Conservation (phyloP, 2,888 invertebrate species). For the Hemicrepidius hirtus region DNA sequence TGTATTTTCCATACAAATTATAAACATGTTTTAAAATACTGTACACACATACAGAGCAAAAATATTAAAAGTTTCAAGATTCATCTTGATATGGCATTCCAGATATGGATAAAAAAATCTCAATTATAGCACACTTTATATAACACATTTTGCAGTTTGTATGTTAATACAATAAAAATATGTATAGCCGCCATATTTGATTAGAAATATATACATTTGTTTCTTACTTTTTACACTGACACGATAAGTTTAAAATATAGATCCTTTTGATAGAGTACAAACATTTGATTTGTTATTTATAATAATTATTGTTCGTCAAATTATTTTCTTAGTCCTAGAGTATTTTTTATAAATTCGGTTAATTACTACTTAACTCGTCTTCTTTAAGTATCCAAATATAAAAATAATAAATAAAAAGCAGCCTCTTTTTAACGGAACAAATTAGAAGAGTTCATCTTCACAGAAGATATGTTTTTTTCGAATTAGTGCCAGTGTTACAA, state of each 20-base stretch:
- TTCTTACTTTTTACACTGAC: slow-evolving; percentile 67
- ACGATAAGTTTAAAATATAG: slow-evolving; percentile 65
- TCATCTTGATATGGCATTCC: slow-evolving; percentile 72
- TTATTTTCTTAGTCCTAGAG: slow-evolving; percentile 53
- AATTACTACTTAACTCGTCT: slow-evolving; percentile 43
- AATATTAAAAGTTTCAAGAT: slow-evolving; percentile 65
- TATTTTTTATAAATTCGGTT: slow-evolving; percentile 53
- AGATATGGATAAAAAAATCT: slow-evolving; percentile 71
- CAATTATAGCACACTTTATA: slow-evolving; percentile 68
- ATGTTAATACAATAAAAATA: slow-evolving; percentile 67
- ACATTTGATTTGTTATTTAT: slow-evolving; percentile 52
- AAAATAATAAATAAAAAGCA: slow-evolving; percentile 44
- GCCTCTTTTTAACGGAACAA: slow-evolving; percentile 47
- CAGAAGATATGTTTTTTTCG: slow-evolving; percentile 65
- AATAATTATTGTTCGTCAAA: slow-evolving; percentile 57
- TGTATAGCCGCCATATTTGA: slow-evolving; percentile 69
- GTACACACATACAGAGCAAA: slow-evolving; percentile 77
- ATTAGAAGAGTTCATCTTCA: slow-evolving; percentile 62
- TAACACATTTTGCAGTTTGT: slow-evolving; percentile 63
- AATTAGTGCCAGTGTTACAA: slow-evolving; percentile 62
- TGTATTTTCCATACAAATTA: slow-evolving; percentile 87
- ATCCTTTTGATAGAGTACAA: slow-evolving; percentile 58
- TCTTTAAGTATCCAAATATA: slow-evolving; percentile 48
- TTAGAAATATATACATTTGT: slow-evolving; percentile 67
- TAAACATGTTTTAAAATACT: slow-evolving; percentile 89